phyloP scores from a whole-genome alignment of 1,140 invertebrate species.

The Pseudomyrmex concolor region DNA sequence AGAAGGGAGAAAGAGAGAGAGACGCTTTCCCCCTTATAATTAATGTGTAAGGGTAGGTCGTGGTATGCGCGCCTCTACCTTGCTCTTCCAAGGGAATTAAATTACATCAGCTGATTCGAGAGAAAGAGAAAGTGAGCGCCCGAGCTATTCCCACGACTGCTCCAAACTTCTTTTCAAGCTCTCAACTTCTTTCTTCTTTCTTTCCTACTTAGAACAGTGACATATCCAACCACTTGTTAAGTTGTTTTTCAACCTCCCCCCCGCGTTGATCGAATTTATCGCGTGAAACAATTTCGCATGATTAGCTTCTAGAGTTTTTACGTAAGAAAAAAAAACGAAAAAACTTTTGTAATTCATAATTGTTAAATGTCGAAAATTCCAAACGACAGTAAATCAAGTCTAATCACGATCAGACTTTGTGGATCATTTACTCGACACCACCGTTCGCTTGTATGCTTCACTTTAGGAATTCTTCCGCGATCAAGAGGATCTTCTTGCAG shows the following conservation, averaged over 20 bases:
- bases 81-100: conserved; percentile 78
- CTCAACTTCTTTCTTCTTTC: conserved; percentile 44
- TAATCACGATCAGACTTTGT: conserved; percentile 62
- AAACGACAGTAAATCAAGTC: conserved; percentile 44
- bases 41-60: conserved; percentile 85
- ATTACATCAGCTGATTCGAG: conserved; percentile 80
- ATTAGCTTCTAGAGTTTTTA: background rate
- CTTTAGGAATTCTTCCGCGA: conserved; percentile 57
- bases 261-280: background rate
- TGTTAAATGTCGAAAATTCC: conserved; percentile 5
- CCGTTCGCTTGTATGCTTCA: conserved; percentile 13
- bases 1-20: conserved; percentile 49
- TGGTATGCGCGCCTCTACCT: conserved; percentile 71
- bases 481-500: conserved; percentile 62
- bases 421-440: conserved; percentile 41
- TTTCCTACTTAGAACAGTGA: conserved; percentile 54
- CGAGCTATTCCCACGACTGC: conserved; percentile 69
- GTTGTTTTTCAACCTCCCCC: conserved; percentile 18
- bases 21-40: conserved; percentile 83
- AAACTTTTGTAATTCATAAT: too few relatives aligned
- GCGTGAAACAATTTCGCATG: background rate
- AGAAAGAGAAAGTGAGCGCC: conserved; percentile 61
- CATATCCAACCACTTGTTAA: conserved; percentile 68
- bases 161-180: conserved; percentile 56
- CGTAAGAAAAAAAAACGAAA: background rate